phyloP scores from a whole-genome alignment of 2,797 vertebrate species.

The Crocodylus rhombifer region DNA sequence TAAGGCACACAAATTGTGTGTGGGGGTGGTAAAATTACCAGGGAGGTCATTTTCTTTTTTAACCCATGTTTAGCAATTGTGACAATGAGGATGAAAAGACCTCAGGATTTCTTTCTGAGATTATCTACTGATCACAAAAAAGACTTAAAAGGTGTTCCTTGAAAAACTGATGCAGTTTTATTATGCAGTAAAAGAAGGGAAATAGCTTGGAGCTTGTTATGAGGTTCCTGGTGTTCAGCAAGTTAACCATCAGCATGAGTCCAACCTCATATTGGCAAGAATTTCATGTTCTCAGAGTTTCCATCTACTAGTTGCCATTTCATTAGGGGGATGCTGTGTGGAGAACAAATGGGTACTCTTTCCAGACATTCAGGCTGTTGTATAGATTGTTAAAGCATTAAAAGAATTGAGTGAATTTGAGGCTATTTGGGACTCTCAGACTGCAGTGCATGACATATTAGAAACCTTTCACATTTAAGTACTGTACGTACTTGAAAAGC shows the following conservation, averaged over 20 bases:
- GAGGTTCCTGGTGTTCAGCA: conserved; percentile 50
- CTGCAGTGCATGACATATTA: not conserved
- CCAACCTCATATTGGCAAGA: conserved; percentile 70
- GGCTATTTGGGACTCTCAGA: conserved; percentile 25
- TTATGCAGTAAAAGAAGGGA: conserved; percentile 76
- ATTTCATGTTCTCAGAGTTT: conserved; percentile 72
- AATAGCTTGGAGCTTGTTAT: conserved; percentile 71
- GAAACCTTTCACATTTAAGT: conserved; percentile 35
- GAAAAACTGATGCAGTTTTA: conserved; percentile 73
- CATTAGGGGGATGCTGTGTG: conserved; percentile 48
- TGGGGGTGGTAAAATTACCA: not conserved
- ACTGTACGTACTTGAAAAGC: conserved; percentile 16
- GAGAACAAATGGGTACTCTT: conserved; percentile 58
- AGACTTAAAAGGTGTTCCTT: conserved; percentile 50
- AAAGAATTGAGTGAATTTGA: conserved; percentile 34
- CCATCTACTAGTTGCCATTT: conserved; percentile 67
- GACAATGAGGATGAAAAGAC: not conserved
- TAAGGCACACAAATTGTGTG: not conserved
- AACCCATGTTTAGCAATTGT: conserved; percentile 17
- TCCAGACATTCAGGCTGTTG: conserved; percentile 45
- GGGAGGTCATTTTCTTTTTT: conserved; percentile 9
- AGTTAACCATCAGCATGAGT: conserved; percentile 67
- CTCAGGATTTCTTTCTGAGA: conserved; percentile 43
- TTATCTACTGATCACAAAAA: conserved; percentile 62
- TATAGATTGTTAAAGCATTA: conserved; percentile 58